Conservation (phyloP, 2,797 vertebrate genomes). For the Gila robusta region DNA sequence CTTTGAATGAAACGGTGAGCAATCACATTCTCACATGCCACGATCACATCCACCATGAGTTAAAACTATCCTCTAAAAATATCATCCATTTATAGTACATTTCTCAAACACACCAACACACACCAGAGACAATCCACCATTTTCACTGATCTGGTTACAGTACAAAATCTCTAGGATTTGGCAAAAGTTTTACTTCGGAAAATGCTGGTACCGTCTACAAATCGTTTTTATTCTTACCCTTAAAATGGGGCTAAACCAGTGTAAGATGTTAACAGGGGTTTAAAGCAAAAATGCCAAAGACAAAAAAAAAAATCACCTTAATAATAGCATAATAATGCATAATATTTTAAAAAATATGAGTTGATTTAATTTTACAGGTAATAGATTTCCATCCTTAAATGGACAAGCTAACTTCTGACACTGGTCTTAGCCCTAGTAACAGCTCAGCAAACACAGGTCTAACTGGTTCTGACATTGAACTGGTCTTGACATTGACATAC, state of each 20-base stretch:
- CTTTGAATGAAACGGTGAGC: constrained; percentile 14
- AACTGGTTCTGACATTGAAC: constrained; percentile 20
- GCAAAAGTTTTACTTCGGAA: not conserved
- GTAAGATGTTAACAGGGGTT: not conserved
- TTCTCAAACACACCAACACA: constrained; percentile 37
- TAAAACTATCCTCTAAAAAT: constrained; percentile 23
- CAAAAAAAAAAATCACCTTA: not conserved
- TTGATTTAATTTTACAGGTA: not conserved
- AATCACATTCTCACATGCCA: constrained; percentile 53
- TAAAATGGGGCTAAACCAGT: not conserved
- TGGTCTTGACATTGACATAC: constrained; percentile 14
- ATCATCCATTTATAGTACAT: constrained; percentile 7
- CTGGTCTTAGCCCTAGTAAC: constrained; percentile 23
- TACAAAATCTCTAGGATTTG: constrained; percentile 9
- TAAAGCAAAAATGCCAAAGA: not conserved
- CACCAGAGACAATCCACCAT: not conserved
- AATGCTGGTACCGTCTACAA: not conserved
- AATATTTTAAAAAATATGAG: not conserved
- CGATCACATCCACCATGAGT: constrained; percentile 41
- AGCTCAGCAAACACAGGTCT: not conserved
- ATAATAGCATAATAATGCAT: not conserved
- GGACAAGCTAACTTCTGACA: constrained; percentile 5
- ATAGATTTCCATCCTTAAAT: not conserved
- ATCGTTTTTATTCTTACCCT: not conserved
- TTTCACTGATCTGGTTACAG: not conserved